phyloP scores from a whole-genome alignment of 2,888 invertebrate genomes.

The Odontocolon sp. region DNA sequence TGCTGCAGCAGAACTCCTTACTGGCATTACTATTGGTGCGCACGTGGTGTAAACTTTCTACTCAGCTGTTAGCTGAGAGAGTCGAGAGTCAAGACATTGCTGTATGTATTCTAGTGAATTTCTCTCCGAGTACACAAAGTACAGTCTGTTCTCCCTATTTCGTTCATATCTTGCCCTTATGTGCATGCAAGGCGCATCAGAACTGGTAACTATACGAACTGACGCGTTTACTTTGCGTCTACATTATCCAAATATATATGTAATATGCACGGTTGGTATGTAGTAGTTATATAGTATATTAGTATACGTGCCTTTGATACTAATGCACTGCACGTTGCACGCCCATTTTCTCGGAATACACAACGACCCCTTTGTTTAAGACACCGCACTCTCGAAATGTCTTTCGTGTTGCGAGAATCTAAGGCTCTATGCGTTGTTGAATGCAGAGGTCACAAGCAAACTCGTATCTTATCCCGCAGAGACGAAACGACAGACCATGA shows the following conservation, averaged over 20 bases:
- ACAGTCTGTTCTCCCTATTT: not conserved
- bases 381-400: no score
- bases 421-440: no score
- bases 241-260: no score
- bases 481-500: not conserved
- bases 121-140: not conserved
- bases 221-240: no score
- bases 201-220: no score
- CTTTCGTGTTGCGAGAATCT: no score
- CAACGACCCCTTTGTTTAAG: conserved; percentile 33
- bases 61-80: conserved; percentile 29
- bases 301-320: conserved; percentile 23
- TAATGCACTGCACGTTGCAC: conserved; percentile 12
- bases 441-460: no score
- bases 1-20: conserved; percentile 1
- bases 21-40: conserved; percentile 11
- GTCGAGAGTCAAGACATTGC: conserved; percentile 12
- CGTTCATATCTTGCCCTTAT: no score
- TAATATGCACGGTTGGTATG: no score
- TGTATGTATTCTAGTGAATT: conserved; percentile 20
- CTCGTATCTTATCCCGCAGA: not conserved
- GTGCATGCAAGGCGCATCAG: no score
- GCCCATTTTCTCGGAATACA: conserved; percentile 22
- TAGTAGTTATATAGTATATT: conserved; percentile 34
- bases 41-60: conserved; percentile 52